Base-by-base conservation (phyloP, 2,797 vertebrate genomes). In the Anabas testudineus region DNA sequence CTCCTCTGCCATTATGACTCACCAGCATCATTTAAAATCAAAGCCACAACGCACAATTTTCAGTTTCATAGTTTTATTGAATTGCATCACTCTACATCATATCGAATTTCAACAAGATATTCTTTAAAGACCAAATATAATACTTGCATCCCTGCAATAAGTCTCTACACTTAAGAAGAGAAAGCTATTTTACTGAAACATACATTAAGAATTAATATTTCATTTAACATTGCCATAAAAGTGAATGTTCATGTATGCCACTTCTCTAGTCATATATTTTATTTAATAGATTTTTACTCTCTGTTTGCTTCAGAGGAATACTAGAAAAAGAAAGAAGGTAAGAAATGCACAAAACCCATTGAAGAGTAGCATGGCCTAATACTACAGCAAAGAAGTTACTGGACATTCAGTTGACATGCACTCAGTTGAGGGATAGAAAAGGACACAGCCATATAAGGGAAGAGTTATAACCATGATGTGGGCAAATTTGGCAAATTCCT, bases 401-500 rank as follows among this genome's bases (percentile, higher is more conserved):
- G 88, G 83, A 95, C 92, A 93, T 94, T 92, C 86, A 95, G 88
- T 90, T 87, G 91, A 93, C 95, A 95, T 96, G 95, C 95, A 94
- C 91, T 93, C 93, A 91, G 79, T 85, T 90, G 84, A 88, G 89
- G 87, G 88, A 88, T 92, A 91, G 70, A 87, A 92, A 91, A 91
- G 60, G 83, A 90, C 59, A 86, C 70, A 52, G 81, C 71, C 91
- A 87, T 72, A 85, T 78, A 87, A 81, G 56, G 81, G 82, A 85
- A 78, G 85, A 90, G 89, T 84, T 84, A 83, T 42, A 66, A 79
- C 77, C 69, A 65, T 41, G 60, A 74, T 24, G 41, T 64, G 6
- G 37, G 51, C 77, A 67, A n/a, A 58, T 81, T 81, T 75, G 78
- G 72, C 84, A 67, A 74, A 69, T 77, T 84, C 83, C 82, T 82